Evolutionary conservation across 2,113 vertebrate species (phyloP).

Genomic region (Hemichromis elongatus): DNA sequence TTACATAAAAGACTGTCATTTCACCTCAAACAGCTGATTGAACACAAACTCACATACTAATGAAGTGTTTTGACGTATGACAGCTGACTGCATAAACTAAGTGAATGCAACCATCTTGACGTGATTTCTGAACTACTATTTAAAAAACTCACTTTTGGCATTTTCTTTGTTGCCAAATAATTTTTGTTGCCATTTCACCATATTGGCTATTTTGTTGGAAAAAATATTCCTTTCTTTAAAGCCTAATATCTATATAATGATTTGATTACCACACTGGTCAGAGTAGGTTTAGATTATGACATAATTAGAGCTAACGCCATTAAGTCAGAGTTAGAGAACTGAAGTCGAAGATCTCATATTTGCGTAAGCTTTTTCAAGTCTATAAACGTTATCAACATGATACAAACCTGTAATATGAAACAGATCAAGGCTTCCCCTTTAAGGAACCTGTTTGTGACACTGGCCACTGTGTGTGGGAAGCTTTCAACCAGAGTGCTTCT

Average conservation of each 20-base stretch:
- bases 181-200: not conserved
- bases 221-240: not conserved
- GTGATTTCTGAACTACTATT: not conserved
- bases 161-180: not conserved
- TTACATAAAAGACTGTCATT: not conserved
- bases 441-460: not conserved
- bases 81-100: not conserved
- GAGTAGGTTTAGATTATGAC: not conserved
- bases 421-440: not conserved
- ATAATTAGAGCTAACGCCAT: not conserved
- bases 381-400: not conserved
- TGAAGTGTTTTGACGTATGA: not conserved
- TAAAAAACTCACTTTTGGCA: not conserved
- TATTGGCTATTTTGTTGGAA: not conserved
- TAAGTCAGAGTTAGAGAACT: not conserved
- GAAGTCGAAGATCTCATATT: not conserved
- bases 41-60: rapidly evolving
- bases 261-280: not conserved
- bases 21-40: not conserved
- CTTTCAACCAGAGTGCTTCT: not conserved
- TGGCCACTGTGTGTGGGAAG: not conserved
- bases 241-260: not conserved
- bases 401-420: rapidly evolving
- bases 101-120: not conserved
- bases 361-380: not conserved